Evolutionary conservation across 2,797 vertebrate species (phyloP), one percentile per base, ranked within the genome.

Genomic region (Siniperca obscura): DNA sequence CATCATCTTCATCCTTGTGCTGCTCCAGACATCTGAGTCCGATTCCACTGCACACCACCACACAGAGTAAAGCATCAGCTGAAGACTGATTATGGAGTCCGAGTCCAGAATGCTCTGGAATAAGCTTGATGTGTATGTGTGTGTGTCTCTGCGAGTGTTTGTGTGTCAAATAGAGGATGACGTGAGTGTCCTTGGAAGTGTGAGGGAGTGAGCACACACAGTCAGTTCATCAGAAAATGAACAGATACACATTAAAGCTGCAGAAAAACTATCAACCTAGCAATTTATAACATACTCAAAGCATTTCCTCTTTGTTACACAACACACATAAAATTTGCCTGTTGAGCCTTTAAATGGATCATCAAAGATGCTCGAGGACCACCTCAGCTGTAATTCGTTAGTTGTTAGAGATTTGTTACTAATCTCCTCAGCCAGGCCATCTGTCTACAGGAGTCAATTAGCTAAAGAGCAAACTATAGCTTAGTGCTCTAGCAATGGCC

Each of bases 391-490:
- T 79, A 68, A 60, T 83, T 86, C 38, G 34, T 65, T 73, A 60
- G 73, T 65, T 70, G 76, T 81, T 75, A 22, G 62, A 87, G 90
- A 89, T 90, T 91, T 91, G 86, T 80, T 82, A 66, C 55, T 93
- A 93, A 94, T 91, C 93, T 88, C 70, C 70, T 92, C 80, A 36
- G 84, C 5, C 65, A 50, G 80, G 40, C 91, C 92, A 93, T 94
- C 91, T 94, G 93, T 91, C 86, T 52, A 4, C 73, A 60, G 25
- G 53, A 76, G 52, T 80, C 86, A 89, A 90, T 92, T 90, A 92
- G 86, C 80, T 79, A 71, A 82, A 88, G 59, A 88, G 83, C 79
- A 74, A 89, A 79, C 70, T 52, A 42, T 27, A 69, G 83, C 81
- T 90, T 76, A 78, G 68, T 1, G 22, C 30, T 38, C 14, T 16